phyloP scores from a whole-genome alignment of 1,140 invertebrate genomes.

The Ganaspis sp. region DNA sequence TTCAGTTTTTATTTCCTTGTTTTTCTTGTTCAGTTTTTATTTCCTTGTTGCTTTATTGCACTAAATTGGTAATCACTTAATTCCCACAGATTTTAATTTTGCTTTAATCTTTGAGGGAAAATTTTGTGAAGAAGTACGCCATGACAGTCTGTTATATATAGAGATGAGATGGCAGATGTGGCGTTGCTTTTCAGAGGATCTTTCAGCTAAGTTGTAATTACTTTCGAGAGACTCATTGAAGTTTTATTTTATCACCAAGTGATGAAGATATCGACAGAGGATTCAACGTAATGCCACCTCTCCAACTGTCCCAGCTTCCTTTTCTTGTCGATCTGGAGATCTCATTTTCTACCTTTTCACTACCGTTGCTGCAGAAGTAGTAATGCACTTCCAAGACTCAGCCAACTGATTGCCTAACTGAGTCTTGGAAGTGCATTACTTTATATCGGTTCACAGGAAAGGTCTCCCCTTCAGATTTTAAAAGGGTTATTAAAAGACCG shows the following conservation, averaged over 20 bases:
- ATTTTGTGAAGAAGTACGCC: neutral
- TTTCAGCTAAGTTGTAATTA: constrained; percentile 69
- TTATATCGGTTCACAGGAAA: constrained; percentile 55
- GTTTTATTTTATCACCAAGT: constrained; percentile 65
- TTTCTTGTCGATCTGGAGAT: constrained; percentile 24
- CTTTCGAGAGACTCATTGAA: constrained; percentile 48
- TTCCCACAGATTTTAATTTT: too few species aligned
- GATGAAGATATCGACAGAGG: constrained; percentile 67
- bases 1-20: too few species aligned
- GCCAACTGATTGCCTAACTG: too few species aligned
- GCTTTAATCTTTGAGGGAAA: neutral
- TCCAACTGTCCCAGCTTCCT: constrained; percentile 50
- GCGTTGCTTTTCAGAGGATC: constrained; percentile 45
- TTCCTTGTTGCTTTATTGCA: too few species aligned
- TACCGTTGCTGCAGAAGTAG: constrained; percentile 28
- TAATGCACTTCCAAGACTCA: too few species aligned
- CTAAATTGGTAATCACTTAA: too few species aligned
- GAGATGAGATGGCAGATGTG: neutral
- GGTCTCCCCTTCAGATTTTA: neutral
- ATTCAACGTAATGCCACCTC: constrained; percentile 59
- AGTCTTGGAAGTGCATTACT: constrained; percentile 60
- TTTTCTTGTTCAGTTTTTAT: too few species aligned
- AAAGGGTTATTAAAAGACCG: constrained; percentile 10
- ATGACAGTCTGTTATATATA: neutral
- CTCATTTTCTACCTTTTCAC: constrained; percentile 42